Conservation (phyloP, 2,888 invertebrate species). For the Imbricaverruca yamaguchii region DNA sequence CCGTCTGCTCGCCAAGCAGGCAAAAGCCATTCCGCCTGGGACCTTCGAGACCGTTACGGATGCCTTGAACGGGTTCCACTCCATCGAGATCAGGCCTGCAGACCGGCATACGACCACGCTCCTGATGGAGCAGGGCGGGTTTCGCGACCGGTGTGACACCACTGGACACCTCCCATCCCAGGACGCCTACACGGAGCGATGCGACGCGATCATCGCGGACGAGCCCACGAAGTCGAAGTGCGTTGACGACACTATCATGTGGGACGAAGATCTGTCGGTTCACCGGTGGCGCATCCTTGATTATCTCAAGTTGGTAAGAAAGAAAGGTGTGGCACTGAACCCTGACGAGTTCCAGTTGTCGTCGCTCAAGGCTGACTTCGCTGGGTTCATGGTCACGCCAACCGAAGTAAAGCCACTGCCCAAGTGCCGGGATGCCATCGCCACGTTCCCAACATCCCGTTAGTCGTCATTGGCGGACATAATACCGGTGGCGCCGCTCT, state of each 20-base stretch:
- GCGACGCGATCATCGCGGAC: constrained; percentile 20
- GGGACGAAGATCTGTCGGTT: constrained; percentile 14
- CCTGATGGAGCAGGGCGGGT: constrained; percentile 15
- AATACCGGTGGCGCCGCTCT: no score
- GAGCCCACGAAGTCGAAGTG: constrained; percentile 20
- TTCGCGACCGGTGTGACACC: constrained; percentile 15
- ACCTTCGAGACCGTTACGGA: constrained; percentile 20
- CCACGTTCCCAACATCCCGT: background rate
- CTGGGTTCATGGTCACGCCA: constrained; percentile 16
- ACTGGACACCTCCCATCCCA: constrained; percentile 22
- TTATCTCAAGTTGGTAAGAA: constrained; percentile 11
- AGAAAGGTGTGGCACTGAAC: constrained; percentile 23
- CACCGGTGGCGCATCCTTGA: constrained; percentile 25
- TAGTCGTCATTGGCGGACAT: no score
- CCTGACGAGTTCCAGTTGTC: constrained; percentile 24
- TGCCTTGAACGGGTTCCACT: constrained; percentile 23
- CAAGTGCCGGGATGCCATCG: constrained; percentile 24
- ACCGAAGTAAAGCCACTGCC: constrained; percentile 20
- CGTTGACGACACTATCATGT: constrained; percentile 25
- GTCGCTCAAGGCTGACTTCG: constrained; percentile 20
- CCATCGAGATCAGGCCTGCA: background rate
- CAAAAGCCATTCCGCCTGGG: background rate
- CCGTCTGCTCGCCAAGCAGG: constrained; percentile 9
- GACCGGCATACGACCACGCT: constrained; percentile 20
- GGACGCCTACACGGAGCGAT: constrained; percentile 17